Percentiles rank a stretch among this genome's conserved stretches.
These are phyloP conservation scores for Nipponia nippon DNA, from an alignment of 2,113 vertebrate genomes.

Conservation along the genomic window DNA sequence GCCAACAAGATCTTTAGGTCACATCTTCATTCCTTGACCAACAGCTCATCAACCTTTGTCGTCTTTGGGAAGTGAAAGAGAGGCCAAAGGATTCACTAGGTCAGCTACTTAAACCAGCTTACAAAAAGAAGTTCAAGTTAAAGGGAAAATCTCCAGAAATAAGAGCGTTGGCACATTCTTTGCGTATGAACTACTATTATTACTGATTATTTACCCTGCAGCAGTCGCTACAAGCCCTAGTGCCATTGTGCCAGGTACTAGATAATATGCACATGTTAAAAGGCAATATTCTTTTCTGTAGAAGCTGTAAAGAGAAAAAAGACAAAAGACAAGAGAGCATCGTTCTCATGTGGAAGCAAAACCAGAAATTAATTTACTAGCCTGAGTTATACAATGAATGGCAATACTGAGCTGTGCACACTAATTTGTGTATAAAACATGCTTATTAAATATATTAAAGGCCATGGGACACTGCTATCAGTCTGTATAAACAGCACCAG, in stretches of 20 bases:
- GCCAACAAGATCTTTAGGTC: not conserved
- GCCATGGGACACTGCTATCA: not conserved
- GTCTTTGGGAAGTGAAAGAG: not conserved
- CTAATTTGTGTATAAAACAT: not conserved
- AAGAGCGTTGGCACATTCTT: not conserved
- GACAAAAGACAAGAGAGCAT: not conserved
- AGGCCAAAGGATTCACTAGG: not conserved
- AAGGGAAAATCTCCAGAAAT: not conserved
- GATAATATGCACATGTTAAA: not conserved
- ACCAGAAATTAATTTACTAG: conserved; percentile 5
- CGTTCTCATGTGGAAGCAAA: not conserved
- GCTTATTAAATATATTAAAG: conserved; percentile 7
- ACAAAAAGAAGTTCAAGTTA: not conserved
- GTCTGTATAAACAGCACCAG: not conserved
- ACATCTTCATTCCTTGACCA: not conserved
- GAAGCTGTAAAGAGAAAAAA: not conserved
- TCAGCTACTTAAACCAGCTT: not conserved
- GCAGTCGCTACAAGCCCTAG: not conserved
- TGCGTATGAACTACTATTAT: not conserved
- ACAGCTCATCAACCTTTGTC: not conserved
- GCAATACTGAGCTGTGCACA: not conserved
- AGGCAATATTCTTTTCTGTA: not conserved
- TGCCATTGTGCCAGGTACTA: not conserved
- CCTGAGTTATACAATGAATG: not conserved
- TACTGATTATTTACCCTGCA: not conserved